Conservation (phyloP, 2,888 invertebrate species). For the Cosmorhoe ocellata region DNA sequence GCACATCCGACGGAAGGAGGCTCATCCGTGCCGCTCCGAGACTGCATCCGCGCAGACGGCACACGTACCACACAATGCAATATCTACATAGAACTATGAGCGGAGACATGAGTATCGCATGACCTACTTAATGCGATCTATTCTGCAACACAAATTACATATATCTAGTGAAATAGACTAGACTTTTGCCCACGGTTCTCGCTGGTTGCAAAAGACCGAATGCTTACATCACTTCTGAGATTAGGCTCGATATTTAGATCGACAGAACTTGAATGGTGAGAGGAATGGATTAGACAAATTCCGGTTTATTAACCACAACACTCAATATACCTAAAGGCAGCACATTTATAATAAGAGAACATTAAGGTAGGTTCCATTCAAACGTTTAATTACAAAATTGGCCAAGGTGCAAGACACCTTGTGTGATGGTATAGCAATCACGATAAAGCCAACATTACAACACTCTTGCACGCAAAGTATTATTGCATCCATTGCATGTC, state of each 20-base stretch:
- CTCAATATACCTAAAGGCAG: too few species aligned
- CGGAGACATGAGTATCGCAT: slow-evolving; percentile 12
- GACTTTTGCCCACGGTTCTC: slow-evolving; percentile 2
- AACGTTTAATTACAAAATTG: too few species aligned
- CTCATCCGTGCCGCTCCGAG: slow-evolving; percentile 6
- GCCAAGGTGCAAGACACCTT: too few species aligned
- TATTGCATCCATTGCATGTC: too few species aligned
- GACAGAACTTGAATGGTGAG: slow-evolving; percentile 12
- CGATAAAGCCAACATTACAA: too few species aligned
- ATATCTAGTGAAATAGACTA: slow-evolving; percentile 6
- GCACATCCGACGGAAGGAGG: slow-evolving; percentile 6
- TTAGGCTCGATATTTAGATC: slow-evolving; percentile 1
- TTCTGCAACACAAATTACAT: slow-evolving; percentile 16
- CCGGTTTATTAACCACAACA: background rate
- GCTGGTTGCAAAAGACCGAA: background rate
- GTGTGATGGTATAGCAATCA: too few species aligned
- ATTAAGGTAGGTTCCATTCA: too few species aligned
- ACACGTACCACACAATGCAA: background rate
- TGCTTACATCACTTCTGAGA: slow-evolving; percentile 2
- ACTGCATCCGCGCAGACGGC: slow-evolving; percentile 5
- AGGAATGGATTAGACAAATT: background rate
- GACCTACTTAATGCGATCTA: slow-evolving; percentile 14
- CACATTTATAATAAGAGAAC: too few species aligned
- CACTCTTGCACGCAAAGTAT: too few species aligned
- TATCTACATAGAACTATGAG: slow-evolving; percentile 6